Evolutionary conservation across 2,113 vertebrate genomes (phyloP).

Genomic region (Ochotona curzoniae): DNA sequence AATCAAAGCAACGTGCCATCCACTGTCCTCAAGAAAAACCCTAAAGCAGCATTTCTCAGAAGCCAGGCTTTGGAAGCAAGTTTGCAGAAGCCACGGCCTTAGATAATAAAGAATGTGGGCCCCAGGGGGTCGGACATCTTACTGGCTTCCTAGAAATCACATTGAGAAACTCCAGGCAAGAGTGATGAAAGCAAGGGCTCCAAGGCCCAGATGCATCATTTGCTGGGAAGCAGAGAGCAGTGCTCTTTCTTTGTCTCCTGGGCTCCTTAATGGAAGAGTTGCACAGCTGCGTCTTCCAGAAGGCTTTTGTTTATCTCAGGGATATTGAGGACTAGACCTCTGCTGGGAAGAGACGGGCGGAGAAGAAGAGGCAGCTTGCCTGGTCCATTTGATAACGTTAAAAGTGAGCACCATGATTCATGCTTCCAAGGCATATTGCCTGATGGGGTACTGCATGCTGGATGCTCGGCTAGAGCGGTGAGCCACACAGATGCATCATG

Average conservation of each 20-base stretch:
- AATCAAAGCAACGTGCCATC: background rate
- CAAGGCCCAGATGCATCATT: background rate
- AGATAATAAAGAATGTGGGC: background rate
- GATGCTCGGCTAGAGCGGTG: background rate
- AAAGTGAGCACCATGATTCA: background rate
- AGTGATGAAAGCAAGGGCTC: slow-evolving; percentile 46
- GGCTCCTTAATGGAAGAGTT: slow-evolving; percentile 28
- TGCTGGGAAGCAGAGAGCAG: slow-evolving; percentile 37
- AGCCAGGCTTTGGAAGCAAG: background rate
- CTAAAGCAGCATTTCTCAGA: slow-evolving; percentile 6
- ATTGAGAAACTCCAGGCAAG: slow-evolving; percentile 15
- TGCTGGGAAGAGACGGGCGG: background rate
- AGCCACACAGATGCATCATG: background rate
- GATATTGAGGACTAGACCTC: background rate
- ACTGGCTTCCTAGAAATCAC: slow-evolving; percentile 53
- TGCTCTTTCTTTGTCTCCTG: slow-evolving; percentile 1
- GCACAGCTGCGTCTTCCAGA: slow-evolving; percentile 2
- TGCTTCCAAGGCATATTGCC: background rate
- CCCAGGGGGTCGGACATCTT: background rate
- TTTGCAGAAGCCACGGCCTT: background rate
- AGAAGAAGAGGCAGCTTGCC: background rate
- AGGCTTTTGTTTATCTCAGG: background rate
- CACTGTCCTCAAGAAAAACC: slow-evolving; percentile 12
- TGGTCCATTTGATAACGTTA: background rate
- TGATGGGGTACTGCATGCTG: background rate